Percentiles rank a stretch among this genome's conserved stretches.
phyloP scores from a whole-genome alignment of 2,888 invertebrate species.

The Parnassius smintheus region DNA sequence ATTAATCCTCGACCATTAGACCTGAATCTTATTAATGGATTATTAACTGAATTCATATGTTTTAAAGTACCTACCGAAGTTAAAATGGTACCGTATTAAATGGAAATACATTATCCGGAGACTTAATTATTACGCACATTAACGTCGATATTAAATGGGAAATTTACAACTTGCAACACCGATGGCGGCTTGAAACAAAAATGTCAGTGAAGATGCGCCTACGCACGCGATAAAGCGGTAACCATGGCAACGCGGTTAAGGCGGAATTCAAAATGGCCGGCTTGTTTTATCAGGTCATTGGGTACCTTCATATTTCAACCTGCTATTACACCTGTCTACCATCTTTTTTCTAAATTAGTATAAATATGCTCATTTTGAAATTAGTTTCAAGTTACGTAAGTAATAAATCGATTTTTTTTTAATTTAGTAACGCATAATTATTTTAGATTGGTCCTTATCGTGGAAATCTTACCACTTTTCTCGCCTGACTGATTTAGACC shows the following conservation, averaged over 20 bases:
- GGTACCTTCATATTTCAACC: slow-evolving; percentile 30
- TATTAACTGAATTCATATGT: slow-evolving; percentile 5
- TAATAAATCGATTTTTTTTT: too few species aligned
- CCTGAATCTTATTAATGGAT: slow-evolving; percentile 6
- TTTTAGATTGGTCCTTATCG: too few species aligned
- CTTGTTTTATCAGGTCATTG: slow-evolving; percentile 56
- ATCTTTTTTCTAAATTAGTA: not conserved
- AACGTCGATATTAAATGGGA: slow-evolving; percentile 24
- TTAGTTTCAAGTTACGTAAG: too few species aligned
- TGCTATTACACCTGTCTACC: slow-evolving; percentile 20
- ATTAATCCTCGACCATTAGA: slow-evolving; percentile 3
- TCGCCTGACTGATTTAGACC: too few species aligned
- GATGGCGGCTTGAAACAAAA: slow-evolving; percentile 24
- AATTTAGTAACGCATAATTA: too few species aligned
- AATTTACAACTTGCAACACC: slow-evolving; percentile 29
- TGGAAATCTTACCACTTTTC: too few species aligned
- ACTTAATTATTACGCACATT: slow-evolving; percentile 26
- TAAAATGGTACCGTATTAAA: slow-evolving; percentile 11
- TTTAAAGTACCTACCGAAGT: slow-evolving; percentile 2
- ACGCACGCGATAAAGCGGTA: slow-evolving; percentile 59
- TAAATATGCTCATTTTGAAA: too few species aligned
- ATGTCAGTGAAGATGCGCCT: slow-evolving; percentile 38
- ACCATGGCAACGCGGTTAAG: slow-evolving; percentile 55
- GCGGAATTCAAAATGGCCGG: slow-evolving; percentile 67
- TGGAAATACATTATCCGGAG: slow-evolving; percentile 16